Base-by-base conservation (phyloP, 2,797 vertebrate species). In the Hypotaenidia okinawae region DNA sequence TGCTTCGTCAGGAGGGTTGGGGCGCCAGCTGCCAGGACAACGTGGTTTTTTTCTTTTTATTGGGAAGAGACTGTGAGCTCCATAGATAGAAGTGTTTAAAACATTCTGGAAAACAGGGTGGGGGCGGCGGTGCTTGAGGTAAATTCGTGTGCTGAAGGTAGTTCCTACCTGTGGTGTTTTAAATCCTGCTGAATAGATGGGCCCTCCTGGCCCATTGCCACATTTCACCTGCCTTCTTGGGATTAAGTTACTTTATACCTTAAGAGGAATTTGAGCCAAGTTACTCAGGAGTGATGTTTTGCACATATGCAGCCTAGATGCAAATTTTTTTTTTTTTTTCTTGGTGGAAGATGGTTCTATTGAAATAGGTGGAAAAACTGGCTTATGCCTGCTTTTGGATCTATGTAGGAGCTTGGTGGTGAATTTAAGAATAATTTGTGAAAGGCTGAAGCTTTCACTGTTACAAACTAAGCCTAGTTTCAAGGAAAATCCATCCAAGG, bases 1-100 rank as follows among this genome's bases (percentile, higher is more conserved):
- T 2, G 2, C 3, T 37, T 24, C 2, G 33, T 7, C 16, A 1
- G 18, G 9, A 19, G 21, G 7, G 5, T 0, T 16, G 21, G 25
- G 11, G 10, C 10, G 1, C 1, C 33, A 21, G 28, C 62, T 41
- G 16, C 3, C 11, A 11, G 27, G 9, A 4, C 3, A 32, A 3
- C 7, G 13, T 15, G 21, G 2, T 33, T 21, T 21, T 59, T 30
- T 16, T 12, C 23, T 27, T 52, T 52, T 52, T 28, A 52, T 49
- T 9, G 0, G 12, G 24, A 67, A 25, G 7, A 32, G 24, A 15
- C 8, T 21, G 57, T 17, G 57, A 83, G 37, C 17, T 27, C 6
- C 21, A 0, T n/a, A 3, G 43, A 54, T 49, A 49, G 51, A 35
- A n/a, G 15, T 10, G 14, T 24, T 41, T 30, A 68, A 49, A 74